Evolutionary conservation across 2,113 vertebrate species (phyloP).

Genomic region (Columba janthina): DNA sequence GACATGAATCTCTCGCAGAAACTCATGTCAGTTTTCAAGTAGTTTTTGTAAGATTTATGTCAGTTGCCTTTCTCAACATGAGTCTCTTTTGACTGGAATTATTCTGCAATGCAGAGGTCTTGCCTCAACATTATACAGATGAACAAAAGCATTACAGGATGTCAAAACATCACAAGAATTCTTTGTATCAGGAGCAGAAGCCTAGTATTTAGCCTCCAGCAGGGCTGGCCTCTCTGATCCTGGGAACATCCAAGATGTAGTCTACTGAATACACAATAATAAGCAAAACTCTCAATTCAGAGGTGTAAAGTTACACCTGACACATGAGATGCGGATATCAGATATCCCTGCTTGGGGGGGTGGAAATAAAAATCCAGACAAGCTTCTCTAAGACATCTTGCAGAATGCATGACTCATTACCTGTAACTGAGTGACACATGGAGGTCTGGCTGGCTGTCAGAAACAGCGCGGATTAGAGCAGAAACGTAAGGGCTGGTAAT

Average conservation of each 20-base stretch:
- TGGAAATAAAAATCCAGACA: background rate
- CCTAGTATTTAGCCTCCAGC: conserved; percentile 57
- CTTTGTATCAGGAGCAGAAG: conserved; percentile 3
- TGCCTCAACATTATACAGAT: conserved; percentile 7
- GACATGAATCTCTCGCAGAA: conserved; percentile 4
- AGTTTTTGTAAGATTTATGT: background rate
- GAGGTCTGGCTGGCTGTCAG: background rate
- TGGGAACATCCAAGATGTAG: background rate
- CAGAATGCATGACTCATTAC: background rate
- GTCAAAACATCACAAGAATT: conserved; percentile 51
- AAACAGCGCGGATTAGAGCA: background rate
- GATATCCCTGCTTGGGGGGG: background rate
- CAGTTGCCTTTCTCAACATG: conserved; percentile 41
- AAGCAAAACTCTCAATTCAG: conserved; percentile 39
- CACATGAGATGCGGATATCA: background rate
- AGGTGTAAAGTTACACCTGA: conserved; percentile 18
- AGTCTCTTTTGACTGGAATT: conserved; percentile 25
- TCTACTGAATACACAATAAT: background rate
- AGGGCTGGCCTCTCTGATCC: conserved; percentile 42
- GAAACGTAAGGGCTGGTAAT: background rate
- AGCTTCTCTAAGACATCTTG: background rate
- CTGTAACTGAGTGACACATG: fast-evolving
- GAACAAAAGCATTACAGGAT: conserved; percentile 55
- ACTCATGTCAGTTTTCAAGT: conserved; percentile 41
- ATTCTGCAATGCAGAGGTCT: conserved; percentile 37